Evolutionary conservation across 2,113 vertebrate genomes (phyloP), one percentile per base, ranked within the genome.

Genomic region (Romanogobio albipinnatus): DNA sequence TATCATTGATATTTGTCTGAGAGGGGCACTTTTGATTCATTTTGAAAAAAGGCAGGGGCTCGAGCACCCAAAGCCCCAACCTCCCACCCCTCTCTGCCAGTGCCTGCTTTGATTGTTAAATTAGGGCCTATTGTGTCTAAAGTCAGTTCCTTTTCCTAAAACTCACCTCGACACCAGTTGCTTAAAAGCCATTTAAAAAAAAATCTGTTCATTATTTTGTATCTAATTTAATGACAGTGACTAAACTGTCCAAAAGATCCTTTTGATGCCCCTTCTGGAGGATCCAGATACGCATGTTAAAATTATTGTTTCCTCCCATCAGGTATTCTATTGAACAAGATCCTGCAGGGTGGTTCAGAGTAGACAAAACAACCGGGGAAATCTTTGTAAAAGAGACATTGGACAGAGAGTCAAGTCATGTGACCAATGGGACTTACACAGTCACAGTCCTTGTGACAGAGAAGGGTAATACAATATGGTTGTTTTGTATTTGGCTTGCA

Each of bases 341-440:
- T 81, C 83, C 89, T 45, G 92, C 84, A 26, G 68, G 77, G 9
- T 95, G 93, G 92, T 24, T 95, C 13, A 83, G 49, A 77, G 83
- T 94, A 75, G 87, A 94, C 61, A 0, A 81, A 8, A 49, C 83
- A 15, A 92, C 90, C 8, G 94, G 94, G 53, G 45, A 86, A 45
- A 43, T 95, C 39, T 91, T 64, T 33, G 91, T 91, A 64, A 29
- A 33, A n/a, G 88, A 91, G 9, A 1, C 4, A 13, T 1, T 93
- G 29, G 94, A 95, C 87, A 82, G 93, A 87, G 94, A 95, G 86
- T 93, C 94, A 6, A 0, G 62, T 4, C 85, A 83, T 49, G 89
- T 94, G 78, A 88, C 76, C 9, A 33, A 93, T 62, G 88, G 62
- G 33, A 47, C 86, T 56, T 95, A 95, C 51, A 85, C 11, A 0